A percentile compares a stretch with the other conserved stretches of the same genome.
These are phyloP conservation scores for Trematomus bernacchii DNA, from an alignment of 2,797 vertebrate genomes.

Conservation along the genomic window DNA sequence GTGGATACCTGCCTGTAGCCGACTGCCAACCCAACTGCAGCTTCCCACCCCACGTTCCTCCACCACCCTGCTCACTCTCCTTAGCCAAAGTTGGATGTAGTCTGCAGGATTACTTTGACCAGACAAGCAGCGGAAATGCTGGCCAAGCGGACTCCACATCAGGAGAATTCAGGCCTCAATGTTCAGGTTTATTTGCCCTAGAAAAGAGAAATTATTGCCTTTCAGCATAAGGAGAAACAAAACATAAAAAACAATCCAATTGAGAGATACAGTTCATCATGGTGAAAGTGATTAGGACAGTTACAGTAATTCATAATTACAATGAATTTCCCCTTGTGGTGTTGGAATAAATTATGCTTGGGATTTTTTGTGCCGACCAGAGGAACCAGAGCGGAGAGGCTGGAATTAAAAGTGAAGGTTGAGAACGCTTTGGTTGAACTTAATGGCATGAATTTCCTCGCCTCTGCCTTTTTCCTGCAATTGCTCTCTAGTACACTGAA, in stretches of 20 bases:
- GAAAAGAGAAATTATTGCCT: slow-evolving; percentile 24
- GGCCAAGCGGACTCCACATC: slow-evolving; percentile 14
- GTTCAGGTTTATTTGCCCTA: slow-evolving; percentile 26
- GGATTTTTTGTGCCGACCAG: slow-evolving; percentile 54
- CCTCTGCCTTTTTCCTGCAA: slow-evolving; percentile 9
- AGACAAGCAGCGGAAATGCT: neutral
- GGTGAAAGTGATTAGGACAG: slow-evolving; percentile 42
- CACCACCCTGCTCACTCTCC: slow-evolving; percentile 18
- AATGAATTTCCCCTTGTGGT: slow-evolving; percentile 33
- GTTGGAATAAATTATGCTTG: slow-evolving; percentile 52
- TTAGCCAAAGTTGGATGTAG: slow-evolving; percentile 30
- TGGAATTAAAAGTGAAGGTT: slow-evolving; percentile 42
- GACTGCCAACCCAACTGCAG: slow-evolving; percentile 56
- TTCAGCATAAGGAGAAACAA: slow-evolving; percentile 23
- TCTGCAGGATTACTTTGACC: slow-evolving; percentile 42
- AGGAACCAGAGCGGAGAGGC: slow-evolving; percentile 50
- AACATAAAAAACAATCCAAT: slow-evolving; percentile 31
- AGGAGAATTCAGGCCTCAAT: slow-evolving; percentile 8
- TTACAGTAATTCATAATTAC: slow-evolving; percentile 47
- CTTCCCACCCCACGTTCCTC: neutral
- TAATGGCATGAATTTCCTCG: slow-evolving; percentile 29
- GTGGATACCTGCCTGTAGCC: slow-evolving; percentile 51
- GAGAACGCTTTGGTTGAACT: slow-evolving; percentile 24
- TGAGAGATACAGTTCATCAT: slow-evolving; percentile 22
- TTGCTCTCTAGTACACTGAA: neutral